A percentile compares a stretch with the other conserved stretches of the same genome.
phyloP scores from a whole-genome alignment of 2,797 vertebrate species.

The Pteropus rufus region DNA sequence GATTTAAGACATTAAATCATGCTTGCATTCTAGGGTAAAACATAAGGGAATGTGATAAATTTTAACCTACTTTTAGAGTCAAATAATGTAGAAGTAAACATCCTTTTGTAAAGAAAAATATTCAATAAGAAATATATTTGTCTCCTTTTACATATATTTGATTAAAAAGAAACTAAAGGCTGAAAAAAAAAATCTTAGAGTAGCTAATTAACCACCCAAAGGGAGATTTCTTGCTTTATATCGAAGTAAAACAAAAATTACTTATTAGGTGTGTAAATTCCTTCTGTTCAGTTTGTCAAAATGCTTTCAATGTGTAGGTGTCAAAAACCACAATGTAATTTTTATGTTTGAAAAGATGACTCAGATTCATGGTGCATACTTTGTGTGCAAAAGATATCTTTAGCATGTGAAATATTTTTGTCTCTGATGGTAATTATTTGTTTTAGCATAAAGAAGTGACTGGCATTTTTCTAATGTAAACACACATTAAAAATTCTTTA shows the following conservation, averaged over 20 bases:
- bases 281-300: neutral
- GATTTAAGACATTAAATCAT: neutral
- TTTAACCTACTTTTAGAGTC: neutral
- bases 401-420: neutral
- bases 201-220: neutral
- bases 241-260: neutral
- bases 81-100: neutral
- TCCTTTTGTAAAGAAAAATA: neutral
- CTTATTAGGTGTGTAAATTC: neutral
- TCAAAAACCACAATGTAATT: neutral
- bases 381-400: neutral
- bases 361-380: neutral
- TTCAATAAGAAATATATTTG: neutral
- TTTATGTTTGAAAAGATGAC: neutral
- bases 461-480: neutral
- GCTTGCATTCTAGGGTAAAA: neutral
- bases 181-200: neutral
- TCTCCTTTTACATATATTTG: neutral
- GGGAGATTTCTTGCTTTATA: neutral
- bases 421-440: neutral
- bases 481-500: neutral
- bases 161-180: constrained; percentile 13
- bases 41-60: neutral
- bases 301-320: neutral
- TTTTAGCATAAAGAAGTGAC: neutral